Evolutionary conservation across 2,797 vertebrate genomes (phyloP).

Genomic region (Bovichtus diacanthus): DNA sequence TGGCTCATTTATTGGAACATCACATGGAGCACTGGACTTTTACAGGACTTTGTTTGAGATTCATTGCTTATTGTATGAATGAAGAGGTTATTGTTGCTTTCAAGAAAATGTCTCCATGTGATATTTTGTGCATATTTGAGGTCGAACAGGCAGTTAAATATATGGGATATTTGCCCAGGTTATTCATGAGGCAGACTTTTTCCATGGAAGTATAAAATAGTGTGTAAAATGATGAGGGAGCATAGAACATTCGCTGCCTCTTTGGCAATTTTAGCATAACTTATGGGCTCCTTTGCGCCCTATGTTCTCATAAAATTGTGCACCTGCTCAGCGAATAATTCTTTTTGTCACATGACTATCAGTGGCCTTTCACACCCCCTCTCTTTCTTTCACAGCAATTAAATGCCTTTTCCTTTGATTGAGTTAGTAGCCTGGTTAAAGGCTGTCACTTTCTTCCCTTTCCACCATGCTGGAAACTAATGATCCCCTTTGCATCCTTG

Average conservation of each 20-base stretch:
- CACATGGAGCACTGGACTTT: constrained; percentile 42
- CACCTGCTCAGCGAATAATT: constrained; percentile 75
- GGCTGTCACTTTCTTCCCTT: constrained; percentile 85
- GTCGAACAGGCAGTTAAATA: constrained; percentile 60
- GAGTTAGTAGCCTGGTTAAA: constrained; percentile 84
- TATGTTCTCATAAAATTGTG: constrained; percentile 62
- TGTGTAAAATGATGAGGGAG: constrained; percentile 56
- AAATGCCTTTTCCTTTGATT: constrained; percentile 80
- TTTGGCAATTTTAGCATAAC: constrained; percentile 32
- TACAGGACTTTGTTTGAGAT: constrained; percentile 35
- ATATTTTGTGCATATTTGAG: constrained; percentile 69
- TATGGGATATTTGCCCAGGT: constrained; percentile 57
- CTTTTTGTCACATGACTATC: constrained; percentile 56
- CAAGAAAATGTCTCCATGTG: constrained; percentile 46
- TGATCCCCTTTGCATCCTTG: constrained; percentile 80
- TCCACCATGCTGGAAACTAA: constrained; percentile 85
- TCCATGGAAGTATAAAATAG: constrained; percentile 63
- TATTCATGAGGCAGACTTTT: constrained; percentile 59
- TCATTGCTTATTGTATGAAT: constrained; percentile 56
- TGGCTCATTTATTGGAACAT: constrained; percentile 50
- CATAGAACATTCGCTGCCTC: constrained; percentile 35
- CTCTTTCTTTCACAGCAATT: constrained; percentile 78
- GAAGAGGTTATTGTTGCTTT: constrained; percentile 51
- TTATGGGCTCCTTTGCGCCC: constrained; percentile 28
- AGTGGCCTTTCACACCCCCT: constrained; percentile 60